Conservation (phyloP, 1,140 invertebrate species). For the Vanessa atalanta region DNA sequence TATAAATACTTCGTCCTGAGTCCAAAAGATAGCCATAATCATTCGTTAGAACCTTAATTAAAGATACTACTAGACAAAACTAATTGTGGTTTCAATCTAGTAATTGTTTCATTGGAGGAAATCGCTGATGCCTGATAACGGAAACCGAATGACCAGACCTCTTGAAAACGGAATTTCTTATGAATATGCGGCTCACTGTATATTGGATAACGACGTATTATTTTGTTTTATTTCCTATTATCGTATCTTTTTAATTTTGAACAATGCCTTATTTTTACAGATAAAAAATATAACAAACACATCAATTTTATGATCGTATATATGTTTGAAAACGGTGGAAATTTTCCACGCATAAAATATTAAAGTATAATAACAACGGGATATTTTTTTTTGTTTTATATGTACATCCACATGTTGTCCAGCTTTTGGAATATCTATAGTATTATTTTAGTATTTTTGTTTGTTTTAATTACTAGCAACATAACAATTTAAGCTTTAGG, state of each 20-base stretch:
- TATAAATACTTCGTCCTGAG: background rate
- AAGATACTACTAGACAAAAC: slow-evolving; percentile 44
- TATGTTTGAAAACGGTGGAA: too few relatives aligned
- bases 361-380: too few relatives aligned
- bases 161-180: background rate
- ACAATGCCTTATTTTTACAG: background rate
- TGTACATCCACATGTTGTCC: too few relatives aligned
- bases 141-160: background rate
- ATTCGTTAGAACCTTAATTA: slow-evolving; percentile 41
- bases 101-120: slow-evolving; percentile 33
- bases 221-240: background rate
- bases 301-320: too few relatives aligned
- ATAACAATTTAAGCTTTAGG: too few relatives aligned
- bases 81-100: slow-evolving; percentile 41
- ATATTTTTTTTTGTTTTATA: too few relatives aligned
- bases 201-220: slow-evolving; percentile 6
- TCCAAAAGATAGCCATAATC: slow-evolving; percentile 17
- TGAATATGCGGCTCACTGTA: background rate
- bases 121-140: slow-evolving; percentile 28
- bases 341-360: too few relatives aligned
- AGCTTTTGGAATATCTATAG: too few relatives aligned
- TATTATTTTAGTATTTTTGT: too few relatives aligned
- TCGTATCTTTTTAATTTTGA: background rate
- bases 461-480: too few relatives aligned
- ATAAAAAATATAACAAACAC: background rate